These are phyloP conservation scores for Desmodus rotundus DNA, from an alignment of 2,113 vertebrate genomes.

Conservation along the genomic window DNA sequence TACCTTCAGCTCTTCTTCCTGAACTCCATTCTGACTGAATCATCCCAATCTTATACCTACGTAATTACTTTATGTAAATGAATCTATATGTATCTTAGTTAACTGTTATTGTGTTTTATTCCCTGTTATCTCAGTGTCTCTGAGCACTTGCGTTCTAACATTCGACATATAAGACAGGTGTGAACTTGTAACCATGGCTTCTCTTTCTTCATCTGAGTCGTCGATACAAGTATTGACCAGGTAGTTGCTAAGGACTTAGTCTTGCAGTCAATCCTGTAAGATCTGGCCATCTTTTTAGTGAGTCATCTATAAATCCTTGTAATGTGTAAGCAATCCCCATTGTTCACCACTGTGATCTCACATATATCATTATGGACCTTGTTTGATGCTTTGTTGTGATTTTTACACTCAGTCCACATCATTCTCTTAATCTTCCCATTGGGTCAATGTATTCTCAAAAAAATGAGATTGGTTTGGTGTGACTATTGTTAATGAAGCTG, in stretches of 20 bases:
- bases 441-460: neutral
- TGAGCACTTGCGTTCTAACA: neutral
- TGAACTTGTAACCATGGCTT: neutral
- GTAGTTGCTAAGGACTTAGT: neutral
- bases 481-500: neutral
- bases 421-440: neutral
- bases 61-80: neutral
- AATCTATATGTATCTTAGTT: neutral
- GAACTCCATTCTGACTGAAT: neutral
- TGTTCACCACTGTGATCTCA: neutral
- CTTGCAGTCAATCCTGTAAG: neutral
- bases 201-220: neutral
- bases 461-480: neutral
- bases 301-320: neutral
- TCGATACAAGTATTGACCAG: neutral
- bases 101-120: neutral
- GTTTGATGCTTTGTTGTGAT: neutral
- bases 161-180: neutral
- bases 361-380: neutral
- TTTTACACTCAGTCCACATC: neutral
- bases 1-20: neutral
- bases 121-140: neutral
- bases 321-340: neutral
- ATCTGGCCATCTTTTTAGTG: neutral
- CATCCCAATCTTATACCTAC: neutral